phyloP scores from a whole-genome alignment of 2,888 invertebrate species.

The Bursaphelenchus okinawaensis region DNA sequence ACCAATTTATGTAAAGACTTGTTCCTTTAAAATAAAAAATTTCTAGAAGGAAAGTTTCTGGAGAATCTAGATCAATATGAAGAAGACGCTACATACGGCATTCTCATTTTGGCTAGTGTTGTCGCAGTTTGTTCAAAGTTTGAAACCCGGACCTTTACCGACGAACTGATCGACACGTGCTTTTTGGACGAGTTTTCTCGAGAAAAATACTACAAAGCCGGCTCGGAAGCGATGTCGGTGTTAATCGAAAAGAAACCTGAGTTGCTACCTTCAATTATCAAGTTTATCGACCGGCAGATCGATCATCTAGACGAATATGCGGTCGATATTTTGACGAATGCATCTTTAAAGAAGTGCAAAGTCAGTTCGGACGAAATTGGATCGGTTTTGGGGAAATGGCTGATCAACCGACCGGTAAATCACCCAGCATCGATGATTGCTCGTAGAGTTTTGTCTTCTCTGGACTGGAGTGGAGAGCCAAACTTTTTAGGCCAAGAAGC shows the following conservation, averaged over 20 bases:
- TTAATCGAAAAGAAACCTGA: conserved; percentile 39
- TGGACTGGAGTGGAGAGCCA: conserved; percentile 25
- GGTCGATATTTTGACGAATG: conserved; percentile 45
- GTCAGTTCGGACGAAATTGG: conserved; percentile 35
- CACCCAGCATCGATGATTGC: conserved; percentile 30
- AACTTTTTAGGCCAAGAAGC: conserved; percentile 43
- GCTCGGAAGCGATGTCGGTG: conserved; percentile 48
- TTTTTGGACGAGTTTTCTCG: conserved; percentile 47
- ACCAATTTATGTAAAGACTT: neutral
- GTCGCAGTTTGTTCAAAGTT: conserved; percentile 25
- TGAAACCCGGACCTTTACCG: conserved; percentile 23
- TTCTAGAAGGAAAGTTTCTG: conserved; percentile 19
- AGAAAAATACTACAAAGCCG: conserved; percentile 46
- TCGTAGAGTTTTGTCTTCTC: conserved; percentile 16
- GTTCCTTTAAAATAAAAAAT: neutral
- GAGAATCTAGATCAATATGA: conserved; percentile 24
- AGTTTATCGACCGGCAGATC: conserved; percentile 44
- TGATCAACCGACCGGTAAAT: conserved; percentile 44
- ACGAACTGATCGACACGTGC: conserved; percentile 41
- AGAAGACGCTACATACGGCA: conserved; percentile 31
- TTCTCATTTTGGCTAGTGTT: conserved; percentile 28
- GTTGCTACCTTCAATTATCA: conserved; percentile 35
- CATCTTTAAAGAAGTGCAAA: conserved; percentile 39
- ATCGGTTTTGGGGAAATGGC: conserved; percentile 51
- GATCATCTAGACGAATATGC: conserved; percentile 50